Evolutionary conservation across 1,140 invertebrate species (phyloP), one percentile per base, ranked within the genome.

Genomic region (Drosophila orosa): DNA sequence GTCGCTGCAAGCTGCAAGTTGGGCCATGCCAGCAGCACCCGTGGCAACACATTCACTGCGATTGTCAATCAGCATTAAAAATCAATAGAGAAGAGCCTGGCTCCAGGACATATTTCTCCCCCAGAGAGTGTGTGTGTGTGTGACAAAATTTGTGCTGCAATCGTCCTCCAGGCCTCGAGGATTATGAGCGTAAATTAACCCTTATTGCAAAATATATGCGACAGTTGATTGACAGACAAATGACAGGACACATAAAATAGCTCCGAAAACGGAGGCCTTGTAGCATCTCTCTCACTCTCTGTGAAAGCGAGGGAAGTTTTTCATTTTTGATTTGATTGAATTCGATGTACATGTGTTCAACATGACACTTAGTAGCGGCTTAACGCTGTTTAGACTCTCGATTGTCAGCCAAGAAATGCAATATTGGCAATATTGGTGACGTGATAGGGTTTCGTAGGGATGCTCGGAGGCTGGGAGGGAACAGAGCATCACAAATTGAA

Each of bases 161-260:
- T 69, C 63, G 31, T 56, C 31, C 67, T 57, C n/a, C 42, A 47
- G 63, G 73, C 77, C 27, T 15, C 45, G 69, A 78, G 84, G 84
- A 89, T 87, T 89, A 87, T 87, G 84, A 87, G 84, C 80, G 84
- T 87, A 87, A 87, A 87, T 87, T 87, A 87, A 87, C 84, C 84
- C 84, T 87, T 87, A 87, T 89, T 89, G 84, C 84, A 78, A 80
- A 87, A 84, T 89, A 89, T 80, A 89, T 80, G 84, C 84, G 84
- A 87, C 84, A 87, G 84, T 69, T 87, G 84, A 87, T 87, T 87
- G 84, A 87, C 84, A 87, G 84, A 89, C 84, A 89, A 89, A 87
- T 89, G 84, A 87, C 83, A 89, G 84, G 47, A 66, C 79, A 75
- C 83, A 87, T 79, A 83, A 87, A 86, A 83, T 79, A 69, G 61